Evolutionary conservation across 2,888 invertebrate species (phyloP), one percentile per base, ranked within the genome.

Genomic region (Hymenopus coronatus): DNA sequence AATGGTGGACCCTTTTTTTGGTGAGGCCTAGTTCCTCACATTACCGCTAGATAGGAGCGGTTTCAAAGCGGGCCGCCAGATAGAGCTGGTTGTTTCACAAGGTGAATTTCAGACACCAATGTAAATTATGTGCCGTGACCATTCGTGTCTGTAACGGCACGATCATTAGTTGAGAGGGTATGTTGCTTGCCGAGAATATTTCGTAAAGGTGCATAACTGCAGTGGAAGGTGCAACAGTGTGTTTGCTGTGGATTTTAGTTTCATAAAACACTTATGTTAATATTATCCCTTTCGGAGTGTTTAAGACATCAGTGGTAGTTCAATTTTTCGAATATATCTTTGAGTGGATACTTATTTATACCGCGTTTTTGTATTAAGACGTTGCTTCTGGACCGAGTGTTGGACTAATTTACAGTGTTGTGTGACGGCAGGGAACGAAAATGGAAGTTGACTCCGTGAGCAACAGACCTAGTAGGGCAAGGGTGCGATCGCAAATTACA

Each of bases 391-490:
- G 20, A 70, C 20, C 9, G 40, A 70, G 54, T 70, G 54, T 70
- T 70, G 20, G 20, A 20, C 20, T 20, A 70, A 70, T 70, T 2
- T 2, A 20, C 54, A 6, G 25, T 70, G 6, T 40, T 40, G 40
- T 40, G 40, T 40, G 40, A 40, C 54, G 20, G 54, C 54, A 70
- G 15, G 20, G 25, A 70, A 70, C 54, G 54, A 87, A 30, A n/a
- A 87, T 87, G 87, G 82, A 87, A 28, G 25, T 82, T 30, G 40
- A 40, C n/a, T 87, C 28, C 70, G 40, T 83, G 7, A 88, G 89
- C 84, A 88, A 83, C 46, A 89, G 90, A 84, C 90, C 90, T 83
- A 90, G 90, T 83, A 89, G 90, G 83, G 90, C 90, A 46, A 82
- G 90, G 28, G 87, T 90, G 28, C 89, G 90, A 54, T 82, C 89